These are phyloP conservation scores for Sogatella furcifera DNA, from an alignment of 1,140 invertebrate species.

Conservation along the genomic window DNA sequence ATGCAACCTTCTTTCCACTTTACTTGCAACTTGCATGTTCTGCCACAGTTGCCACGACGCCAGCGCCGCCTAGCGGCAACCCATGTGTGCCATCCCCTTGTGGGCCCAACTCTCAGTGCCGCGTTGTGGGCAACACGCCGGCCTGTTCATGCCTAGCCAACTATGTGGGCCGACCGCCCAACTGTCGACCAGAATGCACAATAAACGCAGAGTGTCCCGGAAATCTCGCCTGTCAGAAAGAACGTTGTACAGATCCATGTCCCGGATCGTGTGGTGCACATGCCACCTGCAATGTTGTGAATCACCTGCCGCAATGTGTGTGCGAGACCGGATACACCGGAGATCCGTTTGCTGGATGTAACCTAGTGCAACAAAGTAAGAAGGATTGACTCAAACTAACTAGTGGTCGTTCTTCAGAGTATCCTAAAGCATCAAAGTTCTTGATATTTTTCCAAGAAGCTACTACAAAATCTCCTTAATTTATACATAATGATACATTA, in stretches of 20 bases:
- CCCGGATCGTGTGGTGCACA: conserved; percentile 75
- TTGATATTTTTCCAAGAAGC: no score
- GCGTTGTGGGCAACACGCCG: conserved; percentile 52
- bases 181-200: conserved; percentile 70
- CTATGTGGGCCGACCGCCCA: conserved; percentile 67
- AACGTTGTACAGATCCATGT: conserved; percentile 71
- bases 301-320: conserved; percentile 69
- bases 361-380: conserved; percentile 31
- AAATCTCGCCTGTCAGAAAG: conserved; percentile 67
- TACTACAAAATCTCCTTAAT: no score
- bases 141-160: conserved; percentile 67
- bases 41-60: not conserved
- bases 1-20: no score
- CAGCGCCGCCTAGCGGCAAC: conserved; percentile 37
- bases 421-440: no score
- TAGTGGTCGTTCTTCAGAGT: conserved; percentile 21
- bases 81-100: conserved; percentile 72
- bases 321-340: conserved; percentile 69
- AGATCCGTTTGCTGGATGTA: conserved; percentile 70
- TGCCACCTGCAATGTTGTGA: conserved; percentile 66
- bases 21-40: not conserved
- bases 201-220: conserved; percentile 72
- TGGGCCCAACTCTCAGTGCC: conserved; percentile 67
- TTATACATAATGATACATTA: no score
- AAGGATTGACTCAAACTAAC: not conserved